Conservation (phyloP, 2,888 invertebrate genomes). For the Strigamia crassipes region DNA sequence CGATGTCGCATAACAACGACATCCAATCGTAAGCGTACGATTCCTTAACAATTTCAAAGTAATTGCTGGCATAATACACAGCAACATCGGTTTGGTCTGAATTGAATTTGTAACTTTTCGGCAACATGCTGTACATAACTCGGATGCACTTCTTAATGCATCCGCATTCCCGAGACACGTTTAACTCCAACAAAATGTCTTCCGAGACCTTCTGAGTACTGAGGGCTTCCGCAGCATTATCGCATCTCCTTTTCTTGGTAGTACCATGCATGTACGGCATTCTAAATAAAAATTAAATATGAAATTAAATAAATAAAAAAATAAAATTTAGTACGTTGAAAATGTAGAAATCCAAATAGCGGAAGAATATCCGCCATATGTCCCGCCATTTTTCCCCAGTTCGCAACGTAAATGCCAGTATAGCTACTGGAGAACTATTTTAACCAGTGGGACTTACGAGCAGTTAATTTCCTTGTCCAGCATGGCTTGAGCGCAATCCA, state of each 20-base stretch:
- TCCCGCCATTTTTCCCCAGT: no score
- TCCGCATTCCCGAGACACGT: not conserved
- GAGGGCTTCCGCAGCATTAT: not conserved
- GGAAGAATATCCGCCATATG: no score
- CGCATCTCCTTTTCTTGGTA: not conserved
- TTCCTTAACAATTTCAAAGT: constrained; percentile 45
- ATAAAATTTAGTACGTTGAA: not conserved
- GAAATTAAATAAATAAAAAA: not conserved
- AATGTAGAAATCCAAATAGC: no score
- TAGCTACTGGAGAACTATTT: no score
- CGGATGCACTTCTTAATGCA: constrained; percentile 19
- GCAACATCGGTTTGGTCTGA: constrained; percentile 4
- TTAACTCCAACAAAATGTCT: not conserved
- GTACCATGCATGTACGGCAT: not conserved
- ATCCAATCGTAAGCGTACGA: constrained; percentile 46
- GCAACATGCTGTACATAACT: constrained; percentile 46
- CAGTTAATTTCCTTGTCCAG: not conserved
- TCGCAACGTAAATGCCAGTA: no score
- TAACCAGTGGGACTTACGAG: not conserved
- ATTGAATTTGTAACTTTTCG: constrained; percentile 38
- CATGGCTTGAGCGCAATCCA: not conserved
- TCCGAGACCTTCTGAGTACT: not conserved
- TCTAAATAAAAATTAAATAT: not conserved
- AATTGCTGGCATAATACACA: constrained; percentile 43
- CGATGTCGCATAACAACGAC: constrained; percentile 41